Percentiles rank a stretch among this genome's conserved stretches.
phyloP scores from a whole-genome alignment of 2,113 vertebrate species.

The Elephas maximus region DNA sequence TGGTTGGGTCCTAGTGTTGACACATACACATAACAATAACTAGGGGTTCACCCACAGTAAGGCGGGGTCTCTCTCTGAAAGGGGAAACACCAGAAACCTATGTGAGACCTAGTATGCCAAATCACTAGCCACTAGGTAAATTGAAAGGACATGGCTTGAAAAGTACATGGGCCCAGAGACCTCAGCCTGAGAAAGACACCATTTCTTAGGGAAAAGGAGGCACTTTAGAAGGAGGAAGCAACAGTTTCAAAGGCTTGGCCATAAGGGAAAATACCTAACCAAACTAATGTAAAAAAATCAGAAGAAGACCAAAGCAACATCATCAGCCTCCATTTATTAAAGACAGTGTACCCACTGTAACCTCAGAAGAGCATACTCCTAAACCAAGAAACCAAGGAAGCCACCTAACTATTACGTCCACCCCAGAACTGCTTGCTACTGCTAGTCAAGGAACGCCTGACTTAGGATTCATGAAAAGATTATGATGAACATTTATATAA shows the following conservation, averaged over 20 bases:
- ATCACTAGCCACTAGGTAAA: neutral
- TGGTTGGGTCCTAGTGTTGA: too few relatives aligned
- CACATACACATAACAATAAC: too few relatives aligned
- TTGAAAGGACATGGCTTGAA: neutral
- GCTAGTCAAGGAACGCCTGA: neutral
- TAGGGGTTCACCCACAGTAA: neutral
- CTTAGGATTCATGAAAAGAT: neutral
- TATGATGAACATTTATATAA: neutral
- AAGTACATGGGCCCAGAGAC: rapidly evolving
- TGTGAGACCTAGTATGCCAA: neutral
- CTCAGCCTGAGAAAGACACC: too few relatives aligned
- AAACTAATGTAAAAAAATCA: neutral
- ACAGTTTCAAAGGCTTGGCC: neutral
- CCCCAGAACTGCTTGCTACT: neutral
- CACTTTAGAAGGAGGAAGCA: neutral
- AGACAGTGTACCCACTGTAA: neutral
- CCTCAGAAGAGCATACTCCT: neutral
- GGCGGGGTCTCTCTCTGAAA: neutral
- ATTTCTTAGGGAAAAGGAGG: neutral
- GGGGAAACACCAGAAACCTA: neutral
- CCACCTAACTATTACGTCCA: too few relatives aligned
- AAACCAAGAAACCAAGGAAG: neutral
- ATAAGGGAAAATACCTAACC: neutral
- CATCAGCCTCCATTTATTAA: neutral
- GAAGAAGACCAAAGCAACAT: neutral